Evolutionary conservation across 1,140 invertebrate genomes (phyloP).

Genomic region (Drosophila tsacasi): DNA sequence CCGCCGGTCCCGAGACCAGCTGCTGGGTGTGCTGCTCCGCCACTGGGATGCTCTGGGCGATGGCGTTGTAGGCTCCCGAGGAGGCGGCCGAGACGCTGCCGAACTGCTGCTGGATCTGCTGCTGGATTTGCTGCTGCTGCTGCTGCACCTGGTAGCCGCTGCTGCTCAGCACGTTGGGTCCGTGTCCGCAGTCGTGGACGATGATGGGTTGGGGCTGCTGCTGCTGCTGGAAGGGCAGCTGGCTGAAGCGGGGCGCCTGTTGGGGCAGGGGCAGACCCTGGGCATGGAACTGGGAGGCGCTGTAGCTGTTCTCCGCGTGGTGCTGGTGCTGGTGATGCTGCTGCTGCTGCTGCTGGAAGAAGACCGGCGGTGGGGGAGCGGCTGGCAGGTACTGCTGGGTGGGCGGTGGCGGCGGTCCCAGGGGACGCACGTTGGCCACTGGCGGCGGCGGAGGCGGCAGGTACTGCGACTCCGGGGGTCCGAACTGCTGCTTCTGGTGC

Average conservation of each 20-base stretch:
- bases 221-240: constrained; percentile 35
- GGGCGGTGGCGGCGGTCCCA: constrained; percentile 50
- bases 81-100: constrained; percentile 56
- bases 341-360: constrained; percentile 49
- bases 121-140: constrained; percentile 40
- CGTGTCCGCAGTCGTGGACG: constrained; percentile 78
- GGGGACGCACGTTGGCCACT: constrained; percentile 32
- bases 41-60: constrained; percentile 80
- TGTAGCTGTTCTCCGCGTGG: constrained; percentile 62
- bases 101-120: constrained; percentile 42
- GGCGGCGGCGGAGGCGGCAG: constrained; percentile 35
- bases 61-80: constrained; percentile 65
- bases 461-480: constrained; percentile 45
- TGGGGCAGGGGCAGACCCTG: constrained; percentile 70
- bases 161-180: constrained; percentile 74
- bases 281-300: constrained; percentile 63
- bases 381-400: constrained; percentile 58
- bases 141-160: constrained; percentile 66
- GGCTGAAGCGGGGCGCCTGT: constrained; percentile 68
- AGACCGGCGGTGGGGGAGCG: constrained; percentile 14
- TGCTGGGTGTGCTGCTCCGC: constrained; percentile 85
- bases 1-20: constrained; percentile 51
- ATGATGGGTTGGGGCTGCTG: constrained; percentile 56
- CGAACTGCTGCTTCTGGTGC: constrained; percentile 56
- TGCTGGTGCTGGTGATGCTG: constrained; percentile 53